Base-by-base conservation (phyloP, 2,113 vertebrate genomes). In the Andinoacara biseriatus region DNA sequence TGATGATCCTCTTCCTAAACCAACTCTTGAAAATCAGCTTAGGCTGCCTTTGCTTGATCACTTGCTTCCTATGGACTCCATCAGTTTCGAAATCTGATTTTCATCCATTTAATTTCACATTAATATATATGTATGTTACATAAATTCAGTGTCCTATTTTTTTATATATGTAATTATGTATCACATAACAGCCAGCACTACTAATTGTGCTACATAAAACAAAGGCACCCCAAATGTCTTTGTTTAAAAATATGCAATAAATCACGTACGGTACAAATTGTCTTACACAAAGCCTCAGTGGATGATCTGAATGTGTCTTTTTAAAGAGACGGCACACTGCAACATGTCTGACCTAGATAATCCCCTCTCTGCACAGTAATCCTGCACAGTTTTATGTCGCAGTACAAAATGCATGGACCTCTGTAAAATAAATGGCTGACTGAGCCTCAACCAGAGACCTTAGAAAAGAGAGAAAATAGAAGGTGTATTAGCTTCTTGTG, bases 271-370 rank as follows among this genome's bases (percentile, higher is more conserved):
- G 13, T 4, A 31, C 1, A 54, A 60, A 78, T 46, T 20, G 24
- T 17, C 33, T 17, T 22, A 24, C 46, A 31, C 4, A 61, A 29
- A 22, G 43, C 15, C 26, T 29, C 10, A 15, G 4, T 22, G 17
- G n/a, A 31, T 15, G 29, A 63, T 67, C 26, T 61, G 29, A 74
- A 83, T 76, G 80, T 77, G 78, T 24, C 49, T 56, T 82, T 80
- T 84, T 86, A 76, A 63, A 87, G 76, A 38, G 43, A 46, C 86
- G 80, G 85, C 62, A 62, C 77, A 49, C 79, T 74, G 69, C 89
- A 84, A 85, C 80, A 65, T 85, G 80, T 79, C 62, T 93, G 91
- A 89, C 90, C 92, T 79, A 94, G 87, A 91, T 93, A 92, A 91
- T 89, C 90, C 72, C 38, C 54, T 82, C 69, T 84, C 57, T 59